Evolutionary conservation across 37 sponge, comb jelly and placozoan genomes (phyloP).

Genomic region (Bolinopsis microptera): DNA sequence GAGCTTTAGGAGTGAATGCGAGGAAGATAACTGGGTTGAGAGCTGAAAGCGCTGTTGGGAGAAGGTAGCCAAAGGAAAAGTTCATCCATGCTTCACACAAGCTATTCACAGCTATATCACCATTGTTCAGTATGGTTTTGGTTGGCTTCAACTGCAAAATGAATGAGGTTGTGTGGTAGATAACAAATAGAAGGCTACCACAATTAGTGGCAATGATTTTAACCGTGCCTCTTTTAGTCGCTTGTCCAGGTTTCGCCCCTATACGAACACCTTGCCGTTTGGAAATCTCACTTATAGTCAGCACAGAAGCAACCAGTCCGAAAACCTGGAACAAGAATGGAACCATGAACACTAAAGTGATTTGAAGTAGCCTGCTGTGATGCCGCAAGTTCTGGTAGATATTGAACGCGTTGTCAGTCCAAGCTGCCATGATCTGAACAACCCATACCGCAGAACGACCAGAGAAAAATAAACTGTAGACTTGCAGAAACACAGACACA

Average conservation of each 20-base stretch:
- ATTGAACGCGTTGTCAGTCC: neutral
- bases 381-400: neutral
- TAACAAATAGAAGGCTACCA: neutral
- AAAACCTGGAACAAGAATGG: neutral
- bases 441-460: neutral
- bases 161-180: neutral
- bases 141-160: neutral
- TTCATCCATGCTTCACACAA: neutral
- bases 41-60: neutral
- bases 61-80: neutral
- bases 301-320: neutral
- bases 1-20: neutral
- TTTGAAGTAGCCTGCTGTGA: neutral
- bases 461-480: neutral
- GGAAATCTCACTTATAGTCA: neutral
- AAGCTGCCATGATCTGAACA: constrained; percentile 25
- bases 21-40: neutral
- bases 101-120: neutral
- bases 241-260: neutral
- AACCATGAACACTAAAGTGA: neutral
- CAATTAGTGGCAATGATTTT: constrained; percentile 2
- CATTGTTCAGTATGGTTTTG: neutral
- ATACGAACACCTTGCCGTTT: neutral
- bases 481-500: neutral
- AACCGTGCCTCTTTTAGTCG: neutral